These are phyloP conservation scores for Lepilemur septentrionalis DNA, from an alignment of 2,797 vertebrate genomes.

Conservation along the genomic window DNA sequence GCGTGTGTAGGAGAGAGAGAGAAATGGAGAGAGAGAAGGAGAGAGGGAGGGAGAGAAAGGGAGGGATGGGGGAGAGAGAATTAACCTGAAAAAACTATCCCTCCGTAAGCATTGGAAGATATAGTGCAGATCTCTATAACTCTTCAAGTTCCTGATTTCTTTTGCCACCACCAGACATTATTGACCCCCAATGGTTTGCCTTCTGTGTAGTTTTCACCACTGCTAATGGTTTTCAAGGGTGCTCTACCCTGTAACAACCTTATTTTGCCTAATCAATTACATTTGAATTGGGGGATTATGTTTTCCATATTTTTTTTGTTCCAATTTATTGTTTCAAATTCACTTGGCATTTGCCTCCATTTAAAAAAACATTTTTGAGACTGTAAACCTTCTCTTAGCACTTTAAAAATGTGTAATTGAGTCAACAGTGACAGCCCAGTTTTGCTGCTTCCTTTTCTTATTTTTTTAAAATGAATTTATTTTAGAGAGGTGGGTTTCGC, in stretches of 20 bases:
- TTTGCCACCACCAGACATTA: background rate
- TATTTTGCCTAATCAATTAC: background rate
- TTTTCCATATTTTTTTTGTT: background rate
- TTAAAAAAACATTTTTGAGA: background rate
- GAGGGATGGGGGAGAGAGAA: background rate
- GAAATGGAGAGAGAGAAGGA: background rate
- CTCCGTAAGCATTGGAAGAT: background rate
- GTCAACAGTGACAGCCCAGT: background rate
- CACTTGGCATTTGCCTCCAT: background rate
- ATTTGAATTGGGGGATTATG: background rate
- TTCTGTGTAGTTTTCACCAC: background rate
- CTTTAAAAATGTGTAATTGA: background rate
- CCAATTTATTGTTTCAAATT: conserved; percentile 10
- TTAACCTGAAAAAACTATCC: background rate
- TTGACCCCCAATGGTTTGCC: background rate
- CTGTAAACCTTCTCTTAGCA: background rate
- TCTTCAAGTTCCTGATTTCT: background rate
- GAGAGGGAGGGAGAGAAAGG: too few relatives aligned
- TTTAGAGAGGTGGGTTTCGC: background rate
- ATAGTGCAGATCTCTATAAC: background rate
- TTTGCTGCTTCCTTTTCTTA: background rate
- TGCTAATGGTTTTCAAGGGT: background rate
- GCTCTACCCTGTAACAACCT: background rate
- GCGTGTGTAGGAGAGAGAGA: background rate
- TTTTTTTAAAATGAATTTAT: background rate